A percentile compares a stretch with the other conserved stretches of the same genome.
These are phyloP conservation scores for Tipula lateralis DNA, from an alignment of 2,888 invertebrate genomes.

Conservation along the genomic window DNA sequence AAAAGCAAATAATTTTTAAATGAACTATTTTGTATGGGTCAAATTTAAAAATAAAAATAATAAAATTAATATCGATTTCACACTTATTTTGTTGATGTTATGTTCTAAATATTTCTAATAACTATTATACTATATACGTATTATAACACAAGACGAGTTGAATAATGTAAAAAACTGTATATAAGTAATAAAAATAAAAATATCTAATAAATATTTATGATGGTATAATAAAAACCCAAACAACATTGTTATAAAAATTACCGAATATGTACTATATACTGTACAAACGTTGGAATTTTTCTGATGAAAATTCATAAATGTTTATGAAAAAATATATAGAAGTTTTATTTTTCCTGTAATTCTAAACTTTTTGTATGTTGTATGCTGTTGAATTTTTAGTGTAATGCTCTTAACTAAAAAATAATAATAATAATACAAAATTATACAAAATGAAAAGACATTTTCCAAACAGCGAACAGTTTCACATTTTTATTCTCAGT, in stretches of 20 bases:
- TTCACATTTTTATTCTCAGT: not conserved
- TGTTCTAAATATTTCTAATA: not conserved
- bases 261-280: not conserved
- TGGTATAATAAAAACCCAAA: slow-evolving; percentile 28
- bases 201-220: slow-evolving; percentile 29
- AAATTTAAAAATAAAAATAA: not conserved
- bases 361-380: not conserved
- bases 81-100: not conserved
- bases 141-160: not conserved
- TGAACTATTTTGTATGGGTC: not conserved
- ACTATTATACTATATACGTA: not conserved
- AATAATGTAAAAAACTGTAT: not conserved
- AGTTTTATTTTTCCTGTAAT: not conserved
- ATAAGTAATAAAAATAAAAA: slow-evolving; percentile 15
- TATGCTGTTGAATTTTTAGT: not conserved
- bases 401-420: not conserved
- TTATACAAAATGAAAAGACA: not conserved
- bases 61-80: slow-evolving; percentile 26
- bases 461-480: not conserved
- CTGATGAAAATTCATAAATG: slow-evolving; percentile 24
- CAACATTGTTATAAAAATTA: slow-evolving; percentile 27
- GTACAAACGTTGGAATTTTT: not conserved
- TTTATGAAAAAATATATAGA: not conserved
- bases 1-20: slow-evolving; percentile 1
- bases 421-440: not conserved